Evolutionary conservation across 2,797 vertebrate species (phyloP).

Genomic region (Micrastur ruficollis): DNA sequence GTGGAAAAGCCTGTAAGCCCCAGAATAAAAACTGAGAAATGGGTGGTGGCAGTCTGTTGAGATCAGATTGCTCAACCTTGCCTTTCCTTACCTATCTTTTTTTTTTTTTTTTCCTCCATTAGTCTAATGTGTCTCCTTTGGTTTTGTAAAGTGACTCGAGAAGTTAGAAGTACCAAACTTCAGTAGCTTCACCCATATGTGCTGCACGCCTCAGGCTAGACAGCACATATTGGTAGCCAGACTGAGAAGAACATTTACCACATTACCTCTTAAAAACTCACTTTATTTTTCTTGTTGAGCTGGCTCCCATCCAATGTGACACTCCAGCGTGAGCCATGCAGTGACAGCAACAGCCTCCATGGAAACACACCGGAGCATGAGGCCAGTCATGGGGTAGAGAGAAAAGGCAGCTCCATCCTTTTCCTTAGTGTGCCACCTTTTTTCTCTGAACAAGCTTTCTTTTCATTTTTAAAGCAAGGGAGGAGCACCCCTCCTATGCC

Average conservation of each 20-base stretch:
- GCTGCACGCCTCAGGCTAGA: slow-evolving; percentile 36
- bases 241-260: slow-evolving; percentile 61
- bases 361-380: slow-evolving; percentile 62
- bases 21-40: background rate
- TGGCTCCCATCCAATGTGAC: slow-evolving; percentile 63
- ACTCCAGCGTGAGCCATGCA: slow-evolving; percentile 57
- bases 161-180: slow-evolving; percentile 58
- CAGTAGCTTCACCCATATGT: slow-evolving; percentile 55
- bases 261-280: slow-evolving; percentile 63
- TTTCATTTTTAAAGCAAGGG: background rate
- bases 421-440: background rate
- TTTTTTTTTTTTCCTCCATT: background rate
- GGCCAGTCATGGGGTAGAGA: slow-evolving; percentile 27
- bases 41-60: background rate
- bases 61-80: rapidly evolving
- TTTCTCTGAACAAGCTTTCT: background rate
- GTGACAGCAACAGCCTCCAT: slow-evolving; percentile 68
- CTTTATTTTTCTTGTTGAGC: slow-evolving; percentile 64
- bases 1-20: background rate
- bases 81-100: background rate
- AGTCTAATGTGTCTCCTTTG: background rate
- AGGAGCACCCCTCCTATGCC: background rate
- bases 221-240: slow-evolving; percentile 66
- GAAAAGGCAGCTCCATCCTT: slow-evolving; percentile 4
- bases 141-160: background rate